A percentile compares a stretch with the other conserved stretches of the same genome.
phyloP scores from a whole-genome alignment of 1,140 invertebrate species.

The Condylostylus longicornis region DNA sequence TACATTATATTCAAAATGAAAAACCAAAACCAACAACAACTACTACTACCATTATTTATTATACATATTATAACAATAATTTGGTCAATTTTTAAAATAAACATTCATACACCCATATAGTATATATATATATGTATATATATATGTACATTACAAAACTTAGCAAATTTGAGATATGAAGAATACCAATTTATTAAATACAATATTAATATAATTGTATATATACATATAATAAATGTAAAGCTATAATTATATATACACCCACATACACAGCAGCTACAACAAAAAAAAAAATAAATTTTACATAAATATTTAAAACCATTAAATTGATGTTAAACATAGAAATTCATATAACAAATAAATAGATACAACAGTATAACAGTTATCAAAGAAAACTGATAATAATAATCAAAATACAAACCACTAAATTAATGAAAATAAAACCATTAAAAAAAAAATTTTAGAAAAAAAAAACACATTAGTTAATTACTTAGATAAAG shows the following conservation, averaged over 20 bases:
- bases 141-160: conserved; percentile 6
- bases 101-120: conserved; percentile 6
- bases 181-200: not conserved
- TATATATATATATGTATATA: conserved; percentile 6
- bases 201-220: too few species aligned
- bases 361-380: too few species aligned
- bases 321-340: too few species aligned
- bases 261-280: too few species aligned
- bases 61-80: too few species aligned
- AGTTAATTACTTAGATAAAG: not conserved
- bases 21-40: not conserved
- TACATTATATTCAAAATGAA: conserved; percentile 1
- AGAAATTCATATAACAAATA: too few species aligned
- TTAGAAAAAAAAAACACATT: conserved; percentile 1
- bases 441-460: conserved; percentile 1
- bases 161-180: conserved; percentile 4
- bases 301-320: too few species aligned
- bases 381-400: too few species aligned
- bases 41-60: not conserved
- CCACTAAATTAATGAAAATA: not conserved
- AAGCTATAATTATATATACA: too few species aligned
- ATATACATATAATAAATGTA: too few species aligned
- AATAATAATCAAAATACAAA: not conserved
- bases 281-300: too few species aligned
- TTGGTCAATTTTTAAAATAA: too few species aligned